Evolutionary conservation across 2,113 vertebrate genomes (phyloP), one percentile per base, ranked within the genome.

Genomic region (Lepus timidus): DNA sequence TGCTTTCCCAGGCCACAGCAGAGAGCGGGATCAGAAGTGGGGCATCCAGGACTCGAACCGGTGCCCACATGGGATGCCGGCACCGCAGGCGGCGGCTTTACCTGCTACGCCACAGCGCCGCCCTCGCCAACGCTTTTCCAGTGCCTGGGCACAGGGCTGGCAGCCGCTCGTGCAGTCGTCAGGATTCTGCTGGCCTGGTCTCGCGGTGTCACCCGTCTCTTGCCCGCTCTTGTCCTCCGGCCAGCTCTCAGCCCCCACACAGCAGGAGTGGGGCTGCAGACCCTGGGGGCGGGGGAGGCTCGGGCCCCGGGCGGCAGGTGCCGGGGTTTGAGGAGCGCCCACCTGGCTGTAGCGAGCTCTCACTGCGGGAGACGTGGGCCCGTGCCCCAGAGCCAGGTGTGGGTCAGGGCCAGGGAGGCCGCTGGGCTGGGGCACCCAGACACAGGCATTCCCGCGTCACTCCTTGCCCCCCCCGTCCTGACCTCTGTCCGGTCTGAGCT

Each of bases 121-220:
- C 44, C 44, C 44, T 8, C 44, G 44, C 44, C 44, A 9, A 0
- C 73, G 52, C 3, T 13, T 64, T n/a, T 1, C 0, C 4, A 23
- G 89, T 4, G 1, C 36, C 9, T 6, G 67, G 0, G 36, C 2
- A 0, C 36, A 3, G 14, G 80, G n/a, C 10, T 6, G n/a, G 29
- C 6, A 52, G 51, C 49, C 82, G 1, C 49, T 29, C 2, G 0
- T 0, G 5, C 36, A 4, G 12, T 3, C 12, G 1, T 7, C 12
- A 0, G 31, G 55, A 4, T 20, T 23, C 39, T 1, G 2, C 27
- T 9, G 5, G 71, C 71, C 19, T 4, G 9, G 49, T 4, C 9
- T 27, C 5, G 4, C 14, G 0, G 0, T 10, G 27, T 22, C 1
- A 23, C 20, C 31, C 0, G 12, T 23, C 29, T 29, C 27, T 6